phyloP scores from a whole-genome alignment of 2,113 vertebrate species.

The Otolemur garnettii region DNA sequence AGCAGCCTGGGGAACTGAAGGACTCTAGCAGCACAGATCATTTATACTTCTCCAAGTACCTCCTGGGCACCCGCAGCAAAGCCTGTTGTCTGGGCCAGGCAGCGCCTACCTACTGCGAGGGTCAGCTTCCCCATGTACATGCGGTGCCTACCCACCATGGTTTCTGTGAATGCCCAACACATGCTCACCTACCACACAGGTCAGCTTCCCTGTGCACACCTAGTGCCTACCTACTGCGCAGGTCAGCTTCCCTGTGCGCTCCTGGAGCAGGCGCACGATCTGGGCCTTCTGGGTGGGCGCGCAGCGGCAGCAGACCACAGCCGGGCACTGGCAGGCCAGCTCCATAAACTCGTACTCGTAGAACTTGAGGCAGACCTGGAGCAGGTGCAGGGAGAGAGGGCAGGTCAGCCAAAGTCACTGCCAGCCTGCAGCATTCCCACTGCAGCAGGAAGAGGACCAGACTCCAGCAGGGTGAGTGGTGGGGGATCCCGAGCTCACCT shows the following conservation, averaged over 20 bases:
- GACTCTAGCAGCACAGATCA: fast-evolving
- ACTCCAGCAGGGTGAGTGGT: fast-evolving
- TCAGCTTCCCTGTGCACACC: constrained; percentile 94
- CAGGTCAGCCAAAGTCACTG: fast-evolving
- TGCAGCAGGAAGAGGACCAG: fast-evolving
- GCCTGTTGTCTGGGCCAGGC: too few relatives aligned
- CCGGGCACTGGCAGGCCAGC: constrained; percentile 97
- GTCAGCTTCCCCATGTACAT: constrained; percentile 95
- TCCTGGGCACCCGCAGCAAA: fast-evolving
- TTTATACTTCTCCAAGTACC: fast-evolving
- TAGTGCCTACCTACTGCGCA: constrained; percentile 90
- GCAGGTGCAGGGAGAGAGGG: not conserved
- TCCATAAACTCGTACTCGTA: constrained; percentile 99
- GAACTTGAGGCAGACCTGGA: constrained; percentile 96
- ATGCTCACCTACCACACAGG: constrained; percentile 91
- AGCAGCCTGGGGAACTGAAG: not conserved
- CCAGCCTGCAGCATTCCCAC: fast-evolving
- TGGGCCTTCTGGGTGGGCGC: constrained; percentile 98
- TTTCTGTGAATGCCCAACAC: too few relatives aligned
- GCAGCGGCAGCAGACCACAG: constrained; percentile 97
- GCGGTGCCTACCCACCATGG: constrained; percentile 79
- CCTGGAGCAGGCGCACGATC: constrained; percentile 96
- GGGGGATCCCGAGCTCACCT: constrained; percentile 86
- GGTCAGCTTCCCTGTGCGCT: constrained; percentile 96
- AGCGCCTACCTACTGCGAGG: constrained; percentile 90